Base-by-base conservation (phyloP, 2,113 vertebrate genomes). In the Grallaria varia region DNA sequence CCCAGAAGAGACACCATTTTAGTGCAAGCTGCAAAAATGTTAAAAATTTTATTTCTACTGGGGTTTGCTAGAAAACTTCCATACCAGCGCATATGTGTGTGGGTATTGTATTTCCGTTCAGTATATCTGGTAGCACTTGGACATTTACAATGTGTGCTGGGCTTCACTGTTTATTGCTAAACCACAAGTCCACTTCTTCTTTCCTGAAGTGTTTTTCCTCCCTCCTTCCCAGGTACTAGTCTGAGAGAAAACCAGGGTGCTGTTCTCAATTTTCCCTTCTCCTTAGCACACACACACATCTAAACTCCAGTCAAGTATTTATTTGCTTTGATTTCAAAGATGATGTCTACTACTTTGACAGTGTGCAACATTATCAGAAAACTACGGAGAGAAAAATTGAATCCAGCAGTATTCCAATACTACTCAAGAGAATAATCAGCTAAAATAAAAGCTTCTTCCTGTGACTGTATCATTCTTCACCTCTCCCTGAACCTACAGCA, bases 271-370 rank as follows among this genome's bases (percentile, higher is more conserved):
- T 78, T 82, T 76, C 24, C 16, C 22, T 56, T 76, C 52, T 84
- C 9, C 35, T 56, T 33, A 49, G 33, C 62, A 37, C 25, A 59
- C 13, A 47, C 19, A 55, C 4, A 25, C 7, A 73, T 49, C 75
- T 31, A 33, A 77, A 83, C 50, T 84, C 27, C 47, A 45, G 9
- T 28, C 58, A 80, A 58, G 7, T 53, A 37, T 35, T 67, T 64
- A 49, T 66, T 77, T 69, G 18, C 60, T 92, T 83, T 66, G 50
- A 76, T 86, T 95, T 84, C 42, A 69, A 80, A 89, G 28, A 53
- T 3, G 3, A 50, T 66, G 8, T 44, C 60, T 73, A 31, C 35
- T 42, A 50, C 10, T 77, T 59, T 58, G 55, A 77, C 53, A 71
- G 24, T 10, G 4, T 23, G 11, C 21, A 27, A 18, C 5, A 7